These are phyloP conservation scores for Cantharis rustica DNA, from an alignment of 2,888 invertebrate genomes.

Conservation along the genomic window DNA sequence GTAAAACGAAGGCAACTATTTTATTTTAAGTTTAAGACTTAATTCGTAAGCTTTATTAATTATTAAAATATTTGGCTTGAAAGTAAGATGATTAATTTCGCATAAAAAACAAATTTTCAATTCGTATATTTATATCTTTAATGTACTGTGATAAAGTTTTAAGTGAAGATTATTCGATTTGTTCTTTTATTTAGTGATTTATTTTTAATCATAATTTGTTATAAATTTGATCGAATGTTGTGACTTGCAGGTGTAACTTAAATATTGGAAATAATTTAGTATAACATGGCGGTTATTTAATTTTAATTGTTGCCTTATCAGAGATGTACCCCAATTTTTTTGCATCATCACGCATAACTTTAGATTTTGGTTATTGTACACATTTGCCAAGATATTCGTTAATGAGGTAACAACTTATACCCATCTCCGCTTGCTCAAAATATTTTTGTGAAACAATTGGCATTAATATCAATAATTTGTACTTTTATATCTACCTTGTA, in stretches of 20 bases:
- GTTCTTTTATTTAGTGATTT: not conserved
- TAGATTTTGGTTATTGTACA: not conserved
- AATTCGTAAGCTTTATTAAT: not conserved
- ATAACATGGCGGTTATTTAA: not conserved
- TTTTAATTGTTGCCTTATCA: not conserved
- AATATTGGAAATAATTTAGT: not conserved
- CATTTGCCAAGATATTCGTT: not conserved
- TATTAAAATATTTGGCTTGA: not conserved
- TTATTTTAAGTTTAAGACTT: not conserved
- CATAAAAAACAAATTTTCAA: not conserved
- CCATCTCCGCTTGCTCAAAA: not conserved
- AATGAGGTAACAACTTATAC: not conserved
- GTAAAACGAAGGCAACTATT: not conserved
- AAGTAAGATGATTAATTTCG: not conserved
- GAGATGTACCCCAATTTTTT: not conserved
- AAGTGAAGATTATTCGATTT: not conserved
- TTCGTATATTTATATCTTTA: not conserved
- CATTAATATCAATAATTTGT: not conserved
- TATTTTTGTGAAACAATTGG: not conserved
- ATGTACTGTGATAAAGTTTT: not conserved
- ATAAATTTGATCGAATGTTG: not conserved
- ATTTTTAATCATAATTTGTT: not conserved
- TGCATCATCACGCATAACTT: not conserved
- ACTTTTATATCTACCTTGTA: not conserved
- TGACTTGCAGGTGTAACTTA: not conserved